Conservation (phyloP, 2,113 vertebrate species). For the Mustelus asterias region DNA sequence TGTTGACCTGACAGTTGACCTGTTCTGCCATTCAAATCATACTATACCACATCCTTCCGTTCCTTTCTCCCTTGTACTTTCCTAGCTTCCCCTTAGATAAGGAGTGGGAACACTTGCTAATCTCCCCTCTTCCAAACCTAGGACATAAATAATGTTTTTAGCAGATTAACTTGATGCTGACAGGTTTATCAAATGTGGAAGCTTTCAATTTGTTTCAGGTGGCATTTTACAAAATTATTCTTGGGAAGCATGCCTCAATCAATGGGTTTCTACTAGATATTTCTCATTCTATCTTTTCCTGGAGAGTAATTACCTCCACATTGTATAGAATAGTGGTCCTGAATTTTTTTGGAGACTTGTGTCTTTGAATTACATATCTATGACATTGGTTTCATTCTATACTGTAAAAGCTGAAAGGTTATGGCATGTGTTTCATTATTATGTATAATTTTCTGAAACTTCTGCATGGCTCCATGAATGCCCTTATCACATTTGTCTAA, state of each 20-base stretch:
- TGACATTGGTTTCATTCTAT: background rate
- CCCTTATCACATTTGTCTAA: background rate
- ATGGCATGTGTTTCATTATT: background rate
- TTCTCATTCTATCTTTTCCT: background rate
- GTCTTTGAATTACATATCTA: background rate
- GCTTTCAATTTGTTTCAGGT: background rate
- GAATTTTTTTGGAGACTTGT: background rate
- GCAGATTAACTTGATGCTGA: background rate
- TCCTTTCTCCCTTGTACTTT: background rate
- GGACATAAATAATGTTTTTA: background rate
- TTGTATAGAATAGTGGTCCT: background rate
- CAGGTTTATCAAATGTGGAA: background rate
- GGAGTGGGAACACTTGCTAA: background rate
- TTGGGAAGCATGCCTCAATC: background rate
- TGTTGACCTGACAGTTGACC: too few relatives aligned
- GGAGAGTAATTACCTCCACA: background rate
- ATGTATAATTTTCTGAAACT: background rate
- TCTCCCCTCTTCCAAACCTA: background rate
- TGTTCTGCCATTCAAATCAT: too few relatives aligned
- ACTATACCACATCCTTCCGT: too few relatives aligned
- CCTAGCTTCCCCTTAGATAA: background rate
- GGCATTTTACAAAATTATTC: background rate
- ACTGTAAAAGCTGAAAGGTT: background rate
- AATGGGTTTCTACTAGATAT: background rate
- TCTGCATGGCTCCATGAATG: background rate